Evolutionary conservation across 2,797 vertebrate species (phyloP).

Genomic region (Alectoris magna): DNA sequence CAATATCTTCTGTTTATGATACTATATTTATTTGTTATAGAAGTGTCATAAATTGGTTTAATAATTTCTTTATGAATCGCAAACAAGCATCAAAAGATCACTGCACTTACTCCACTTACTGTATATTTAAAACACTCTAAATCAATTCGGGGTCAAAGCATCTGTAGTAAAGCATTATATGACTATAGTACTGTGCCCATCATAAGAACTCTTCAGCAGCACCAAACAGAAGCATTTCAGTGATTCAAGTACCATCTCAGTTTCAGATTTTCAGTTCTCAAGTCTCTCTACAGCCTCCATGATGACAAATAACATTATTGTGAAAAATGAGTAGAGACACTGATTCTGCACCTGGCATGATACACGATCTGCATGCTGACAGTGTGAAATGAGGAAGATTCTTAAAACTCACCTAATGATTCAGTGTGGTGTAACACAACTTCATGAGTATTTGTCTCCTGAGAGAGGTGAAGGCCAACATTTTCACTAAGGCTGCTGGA

Average conservation of each 20-base stretch:
- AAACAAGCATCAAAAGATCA: not conserved
- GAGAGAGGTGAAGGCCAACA: not conserved
- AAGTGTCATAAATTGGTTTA: not conserved
- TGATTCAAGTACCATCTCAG: not conserved
- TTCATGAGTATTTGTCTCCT: not conserved
- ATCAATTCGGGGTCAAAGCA: not conserved
- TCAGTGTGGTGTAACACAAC: not conserved
- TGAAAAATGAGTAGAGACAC: not conserved
- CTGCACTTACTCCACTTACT: not conserved
- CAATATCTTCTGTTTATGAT: not conserved
- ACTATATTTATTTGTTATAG: not conserved
- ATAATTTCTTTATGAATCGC: not conserved
- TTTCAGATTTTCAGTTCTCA: not conserved
- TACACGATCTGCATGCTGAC: constrained; percentile 1
- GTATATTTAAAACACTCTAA: not conserved
- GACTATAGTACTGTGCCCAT: not conserved
- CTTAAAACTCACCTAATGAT: not conserved
- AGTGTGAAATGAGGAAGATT: not conserved
- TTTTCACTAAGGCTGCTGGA: not conserved
- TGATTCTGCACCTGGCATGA: not conserved
- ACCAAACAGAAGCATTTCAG: not conserved
- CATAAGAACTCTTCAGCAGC: not conserved
- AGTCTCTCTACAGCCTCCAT: not conserved
- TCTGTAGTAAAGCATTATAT: not conserved
- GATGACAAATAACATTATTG: not conserved